Evolutionary conservation across 2,797 vertebrate genomes (phyloP).

Genomic region (Arctocebus calabarensis): DNA sequence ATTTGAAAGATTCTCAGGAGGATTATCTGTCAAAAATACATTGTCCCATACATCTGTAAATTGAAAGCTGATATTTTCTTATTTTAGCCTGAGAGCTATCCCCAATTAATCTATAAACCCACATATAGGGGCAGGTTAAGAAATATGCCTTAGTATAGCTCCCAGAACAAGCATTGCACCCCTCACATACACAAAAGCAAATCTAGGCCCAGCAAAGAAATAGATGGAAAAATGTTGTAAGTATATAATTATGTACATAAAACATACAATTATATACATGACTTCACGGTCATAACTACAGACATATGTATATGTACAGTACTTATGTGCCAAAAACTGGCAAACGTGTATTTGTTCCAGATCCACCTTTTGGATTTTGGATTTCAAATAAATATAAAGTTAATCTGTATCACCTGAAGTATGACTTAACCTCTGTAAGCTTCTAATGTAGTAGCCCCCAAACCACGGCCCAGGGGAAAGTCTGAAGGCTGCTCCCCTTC

Average conservation of each 20-base stretch:
- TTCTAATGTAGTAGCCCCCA: background rate
- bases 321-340: background rate
- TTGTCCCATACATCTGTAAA: background rate
- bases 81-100: background rate
- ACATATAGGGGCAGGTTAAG: conserved; percentile 13
- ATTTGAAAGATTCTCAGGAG: background rate
- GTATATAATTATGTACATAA: background rate
- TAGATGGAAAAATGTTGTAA: background rate
- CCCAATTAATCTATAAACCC: background rate
- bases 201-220: background rate
- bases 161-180: background rate
- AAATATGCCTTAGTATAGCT: background rate
- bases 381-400: conserved; percentile 8
- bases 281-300: background rate
- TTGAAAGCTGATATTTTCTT: conserved; percentile 9
- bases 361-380: background rate
- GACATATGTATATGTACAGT: background rate
- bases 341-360: background rate
- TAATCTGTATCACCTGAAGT: background rate
- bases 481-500: background rate
- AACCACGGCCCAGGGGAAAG: background rate
- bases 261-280: background rate
- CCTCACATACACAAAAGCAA: background rate
- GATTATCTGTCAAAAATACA: background rate
- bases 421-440: background rate